These are phyloP conservation scores for Nomada lathburiana DNA, from an alignment of 2,888 invertebrate species.

Conservation along the genomic window DNA sequence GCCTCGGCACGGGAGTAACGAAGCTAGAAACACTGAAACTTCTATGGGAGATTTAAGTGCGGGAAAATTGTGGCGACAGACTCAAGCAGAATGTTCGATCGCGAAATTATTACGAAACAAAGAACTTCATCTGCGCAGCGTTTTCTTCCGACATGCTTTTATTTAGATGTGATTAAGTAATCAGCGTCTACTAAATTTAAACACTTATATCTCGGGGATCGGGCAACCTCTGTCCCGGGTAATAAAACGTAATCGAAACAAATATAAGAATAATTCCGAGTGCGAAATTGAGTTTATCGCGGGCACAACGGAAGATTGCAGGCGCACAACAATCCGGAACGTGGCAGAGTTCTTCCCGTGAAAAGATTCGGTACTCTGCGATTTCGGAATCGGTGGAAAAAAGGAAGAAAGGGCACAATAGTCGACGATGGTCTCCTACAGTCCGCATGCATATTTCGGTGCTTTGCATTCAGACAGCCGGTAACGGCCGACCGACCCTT, in stretches of 20 bases:
- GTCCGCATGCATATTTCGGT: slow-evolving; percentile 53
- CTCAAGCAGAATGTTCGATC: slow-evolving; percentile 1
- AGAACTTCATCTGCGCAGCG: not conserved
- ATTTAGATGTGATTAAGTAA: too few relatives aligned
- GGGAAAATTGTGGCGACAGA: slow-evolving; percentile 17
- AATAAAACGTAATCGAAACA: not conserved
- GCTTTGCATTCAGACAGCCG: slow-evolving; percentile 58
- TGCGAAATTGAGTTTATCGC: slow-evolving; percentile 39
- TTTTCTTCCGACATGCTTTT: too few relatives aligned
- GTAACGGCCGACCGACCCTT: slow-evolving; percentile 56
- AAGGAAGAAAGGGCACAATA: slow-evolving; percentile 37
- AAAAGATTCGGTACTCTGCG: slow-evolving; percentile 62
- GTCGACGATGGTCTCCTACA: slow-evolving; percentile 53
- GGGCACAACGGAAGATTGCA: not conserved
- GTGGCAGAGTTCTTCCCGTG: slow-evolving; percentile 12
- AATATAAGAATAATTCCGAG: slow-evolving; percentile 1
- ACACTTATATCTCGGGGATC: too few relatives aligned
- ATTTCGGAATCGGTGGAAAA: slow-evolving; percentile 7
- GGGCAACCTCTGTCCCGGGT: too few relatives aligned
- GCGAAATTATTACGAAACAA: not conserved
- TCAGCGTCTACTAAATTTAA: too few relatives aligned
- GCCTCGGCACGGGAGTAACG: slow-evolving; percentile 46
- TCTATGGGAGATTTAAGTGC: slow-evolving; percentile 35
- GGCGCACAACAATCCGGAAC: slow-evolving; percentile 29
- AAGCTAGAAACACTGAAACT: slow-evolving; percentile 57